Evolutionary conservation across 2,888 invertebrate species (phyloP).

Genomic region (Pristionchus entomophagus): DNA sequence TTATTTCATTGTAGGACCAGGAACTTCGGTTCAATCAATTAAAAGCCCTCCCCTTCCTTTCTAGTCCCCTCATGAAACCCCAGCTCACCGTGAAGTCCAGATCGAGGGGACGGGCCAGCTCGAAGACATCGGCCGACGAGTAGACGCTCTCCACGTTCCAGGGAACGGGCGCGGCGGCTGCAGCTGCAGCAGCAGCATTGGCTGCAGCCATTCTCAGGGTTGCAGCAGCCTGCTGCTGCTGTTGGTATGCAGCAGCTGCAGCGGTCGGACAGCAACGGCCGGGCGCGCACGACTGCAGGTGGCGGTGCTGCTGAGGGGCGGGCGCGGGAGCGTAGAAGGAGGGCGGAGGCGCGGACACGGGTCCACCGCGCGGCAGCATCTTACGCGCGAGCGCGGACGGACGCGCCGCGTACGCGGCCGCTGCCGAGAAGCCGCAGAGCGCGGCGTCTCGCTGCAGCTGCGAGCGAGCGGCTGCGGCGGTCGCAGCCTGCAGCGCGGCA

Average conservation of each 20-base stretch:
- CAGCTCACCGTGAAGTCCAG: neutral
- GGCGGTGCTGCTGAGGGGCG: neutral
- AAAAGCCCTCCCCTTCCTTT: neutral
- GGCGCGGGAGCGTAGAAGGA: neutral
- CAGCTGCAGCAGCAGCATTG: neutral
- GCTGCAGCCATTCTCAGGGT: no score
- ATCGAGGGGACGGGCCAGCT: conserved; percentile 8
- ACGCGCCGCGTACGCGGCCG: conserved; percentile 11
- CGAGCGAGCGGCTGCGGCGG: neutral
- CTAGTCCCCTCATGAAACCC: neutral
- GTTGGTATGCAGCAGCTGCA: neutral
- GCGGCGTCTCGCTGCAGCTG: conserved; percentile 21
- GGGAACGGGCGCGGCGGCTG: neutral
- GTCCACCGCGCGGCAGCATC: conserved; percentile 38
- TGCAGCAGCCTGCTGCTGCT: neutral
- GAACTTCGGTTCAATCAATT: no score
- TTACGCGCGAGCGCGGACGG: conserved; percentile 43
- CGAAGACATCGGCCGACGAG: conserved; percentile 11
- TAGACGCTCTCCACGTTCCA: neutral
- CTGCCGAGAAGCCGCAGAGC: conserved; percentile 4
- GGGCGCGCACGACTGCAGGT: neutral
- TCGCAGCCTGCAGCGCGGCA: conserved; percentile 12
- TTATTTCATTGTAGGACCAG: no score
- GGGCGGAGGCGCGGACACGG: neutral
- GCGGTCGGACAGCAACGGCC: neutral